Conservation (phyloP, 2,888 invertebrate genomes). For the Chrysopilus asiliformis region DNA sequence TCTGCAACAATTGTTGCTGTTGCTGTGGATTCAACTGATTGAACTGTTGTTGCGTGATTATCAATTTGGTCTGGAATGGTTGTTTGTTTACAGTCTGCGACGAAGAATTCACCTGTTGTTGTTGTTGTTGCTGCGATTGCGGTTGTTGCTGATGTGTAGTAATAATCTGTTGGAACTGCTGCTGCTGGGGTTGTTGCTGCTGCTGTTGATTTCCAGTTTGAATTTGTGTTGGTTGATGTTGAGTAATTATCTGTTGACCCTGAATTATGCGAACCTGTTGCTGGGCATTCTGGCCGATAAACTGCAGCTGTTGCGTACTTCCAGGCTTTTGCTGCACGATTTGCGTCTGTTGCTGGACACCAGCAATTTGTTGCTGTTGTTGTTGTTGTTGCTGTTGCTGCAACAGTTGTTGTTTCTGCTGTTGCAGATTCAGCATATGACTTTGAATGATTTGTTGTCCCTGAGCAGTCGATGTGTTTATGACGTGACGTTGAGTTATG, state of each 20-base stretch:
- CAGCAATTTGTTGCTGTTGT: slow-evolving; percentile 18
- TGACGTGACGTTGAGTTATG: slow-evolving; percentile 31
- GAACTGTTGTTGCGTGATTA: slow-evolving; percentile 48
- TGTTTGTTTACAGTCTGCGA: slow-evolving; percentile 22
- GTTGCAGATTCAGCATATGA: slow-evolving; percentile 31
- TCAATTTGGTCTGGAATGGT: slow-evolving; percentile 24
- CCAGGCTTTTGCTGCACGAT: slow-evolving; percentile 21
- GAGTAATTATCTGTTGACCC: slow-evolving; percentile 16
- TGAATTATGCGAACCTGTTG: slow-evolving; percentile 13
- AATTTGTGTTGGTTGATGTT: slow-evolving; percentile 12
- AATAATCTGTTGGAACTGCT: slow-evolving; percentile 19
- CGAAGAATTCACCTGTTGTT: slow-evolving; percentile 21
- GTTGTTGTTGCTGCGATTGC: slow-evolving; percentile 17
- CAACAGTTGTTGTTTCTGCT: slow-evolving; percentile 19
- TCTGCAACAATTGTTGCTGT: slow-evolving; percentile 36
- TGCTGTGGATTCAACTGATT: slow-evolving; percentile 49
- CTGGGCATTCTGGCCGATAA: slow-evolving; percentile 2
- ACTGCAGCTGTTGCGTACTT: slow-evolving; percentile 20
- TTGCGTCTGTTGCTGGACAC: slow-evolving; percentile 18
- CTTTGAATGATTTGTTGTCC: slow-evolving; percentile 36
- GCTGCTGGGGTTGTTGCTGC: slow-evolving; percentile 16
- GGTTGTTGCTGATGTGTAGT: slow-evolving; percentile 14
- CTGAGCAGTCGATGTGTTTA: slow-evolving; percentile 33
- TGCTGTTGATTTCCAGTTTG: not conserved
- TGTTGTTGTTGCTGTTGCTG: slow-evolving; percentile 15